These are phyloP conservation scores for Picus viridis DNA, from an alignment of 2,797 vertebrate species.

Conservation along the genomic window DNA sequence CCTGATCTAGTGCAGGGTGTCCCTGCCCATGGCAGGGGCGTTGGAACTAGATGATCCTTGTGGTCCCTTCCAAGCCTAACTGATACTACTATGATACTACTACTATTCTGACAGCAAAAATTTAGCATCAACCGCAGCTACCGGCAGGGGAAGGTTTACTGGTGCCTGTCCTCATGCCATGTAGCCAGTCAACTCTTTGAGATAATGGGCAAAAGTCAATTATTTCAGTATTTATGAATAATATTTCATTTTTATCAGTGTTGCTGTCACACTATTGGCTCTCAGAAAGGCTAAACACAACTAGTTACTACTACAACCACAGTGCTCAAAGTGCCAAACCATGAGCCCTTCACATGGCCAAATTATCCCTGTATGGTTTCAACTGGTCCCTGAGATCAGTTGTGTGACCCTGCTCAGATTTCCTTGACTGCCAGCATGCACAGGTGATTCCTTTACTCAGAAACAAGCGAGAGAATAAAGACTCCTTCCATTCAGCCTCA, in stretches of 20 bases:
- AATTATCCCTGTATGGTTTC: not conserved
- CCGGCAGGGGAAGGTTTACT: not conserved
- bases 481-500: not conserved
- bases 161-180: not conserved
- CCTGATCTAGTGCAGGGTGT: too few relatives aligned
- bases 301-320: not conserved
- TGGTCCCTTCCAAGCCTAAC: too few relatives aligned
- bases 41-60: too few relatives aligned
- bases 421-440: not conserved
- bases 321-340: not conserved
- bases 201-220: not conserved
- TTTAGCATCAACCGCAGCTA: not conserved
- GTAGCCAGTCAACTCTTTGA: not conserved
- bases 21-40: too few relatives aligned
- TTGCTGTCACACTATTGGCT: not conserved
- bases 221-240: not conserved
- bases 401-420: not conserved
- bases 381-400: not conserved
- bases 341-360: not conserved
- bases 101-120: not conserved
- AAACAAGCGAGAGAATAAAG: not conserved
- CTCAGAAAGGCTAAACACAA: not conserved
- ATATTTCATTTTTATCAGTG: not conserved
- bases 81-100: too few relatives aligned
- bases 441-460: not conserved